phyloP scores from a whole-genome alignment of 1,140 invertebrate genomes.

The Zophobas morio region DNA sequence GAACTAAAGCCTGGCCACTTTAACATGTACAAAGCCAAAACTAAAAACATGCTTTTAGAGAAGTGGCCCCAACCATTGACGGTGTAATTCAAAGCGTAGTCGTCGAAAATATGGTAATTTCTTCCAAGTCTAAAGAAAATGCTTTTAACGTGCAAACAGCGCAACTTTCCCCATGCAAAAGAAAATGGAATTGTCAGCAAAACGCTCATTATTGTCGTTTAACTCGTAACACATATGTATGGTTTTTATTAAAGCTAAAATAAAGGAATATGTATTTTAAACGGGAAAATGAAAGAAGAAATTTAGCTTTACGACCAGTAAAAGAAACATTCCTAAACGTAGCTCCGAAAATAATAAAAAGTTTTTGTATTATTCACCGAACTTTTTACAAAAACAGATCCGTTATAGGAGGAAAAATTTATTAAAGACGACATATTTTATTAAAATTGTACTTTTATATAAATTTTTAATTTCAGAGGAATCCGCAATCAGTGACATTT shows the following conservation, averaged over 20 bases:
- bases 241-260: constrained; percentile 11
- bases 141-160: constrained; percentile 6
- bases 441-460: background rate
- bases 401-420: constrained; percentile 2
- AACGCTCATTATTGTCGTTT: constrained; percentile 6
- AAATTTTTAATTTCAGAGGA: background rate
- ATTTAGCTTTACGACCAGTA: constrained; percentile 13
- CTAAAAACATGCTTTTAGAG: constrained; percentile 33
- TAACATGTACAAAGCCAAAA: constrained; percentile 32
- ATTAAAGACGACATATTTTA: background rate
- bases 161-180: background rate
- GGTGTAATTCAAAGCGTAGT: constrained; percentile 15
- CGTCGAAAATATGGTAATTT: constrained; percentile 16
- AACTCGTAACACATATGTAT: constrained; percentile 6
- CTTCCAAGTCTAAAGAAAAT: constrained; percentile 10
- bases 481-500: background rate
- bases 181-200: constrained; percentile 11
- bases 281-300: constrained; percentile 10
- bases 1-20: constrained; percentile 21
- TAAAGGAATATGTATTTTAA: constrained; percentile 15
- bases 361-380: background rate
- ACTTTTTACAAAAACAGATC: constrained; percentile 3
- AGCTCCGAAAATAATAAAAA: constrained; percentile 1
- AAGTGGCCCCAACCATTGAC: constrained; percentile 10
- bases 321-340: constrained; percentile 5